A percentile compares a stretch with the other conserved stretches of the same genome.
Evolutionary conservation across 2,888 invertebrate species (phyloP).

Genomic region (Apodemia zela): DNA sequence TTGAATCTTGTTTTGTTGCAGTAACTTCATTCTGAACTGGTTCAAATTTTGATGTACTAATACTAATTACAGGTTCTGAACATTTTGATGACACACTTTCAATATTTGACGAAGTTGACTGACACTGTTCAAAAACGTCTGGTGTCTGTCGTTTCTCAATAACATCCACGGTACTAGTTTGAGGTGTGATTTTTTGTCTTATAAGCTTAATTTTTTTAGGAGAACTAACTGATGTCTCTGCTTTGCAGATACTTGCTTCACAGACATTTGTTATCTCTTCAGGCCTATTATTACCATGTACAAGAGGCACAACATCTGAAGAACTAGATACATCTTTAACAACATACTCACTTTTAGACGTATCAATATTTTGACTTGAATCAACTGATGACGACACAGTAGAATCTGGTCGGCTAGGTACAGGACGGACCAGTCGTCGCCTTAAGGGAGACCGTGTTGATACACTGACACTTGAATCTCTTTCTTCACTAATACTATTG

Average conservation of each 20-base stretch:
- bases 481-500: constrained; percentile 63
- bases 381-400: constrained; percentile 73
- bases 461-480: constrained; percentile 32
- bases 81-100: constrained; percentile 38
- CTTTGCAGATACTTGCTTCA: constrained; percentile 74
- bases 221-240: constrained; percentile 68
- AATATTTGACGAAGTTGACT: constrained; percentile 56
- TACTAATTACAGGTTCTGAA: constrained; percentile 37
- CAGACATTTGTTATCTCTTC: constrained; percentile 71
- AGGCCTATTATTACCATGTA: constrained; percentile 61
- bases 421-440: constrained; percentile 63
- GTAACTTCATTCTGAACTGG: constrained; percentile 20
- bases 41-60: constrained; percentile 37
- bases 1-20: constrained; percentile 13
- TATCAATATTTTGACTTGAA: constrained; percentile 47
- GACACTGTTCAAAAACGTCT: constrained; percentile 52
- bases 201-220: constrained; percentile 72
- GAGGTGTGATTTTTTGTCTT: constrained; percentile 60
- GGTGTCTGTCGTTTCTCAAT: constrained; percentile 35
- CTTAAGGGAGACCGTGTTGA: constrained; percentile 55
- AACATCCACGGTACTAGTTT: constrained; percentile 39
- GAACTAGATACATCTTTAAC: constrained; percentile 74
- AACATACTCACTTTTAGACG: constrained; percentile 51
- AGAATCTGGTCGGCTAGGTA: constrained; percentile 62
- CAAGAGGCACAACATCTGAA: constrained; percentile 62